Evolutionary conservation across 2,113 vertebrate genomes (phyloP), one percentile per base, ranked within the genome.

Genomic region (Dendropsophus ebraccatus): DNA sequence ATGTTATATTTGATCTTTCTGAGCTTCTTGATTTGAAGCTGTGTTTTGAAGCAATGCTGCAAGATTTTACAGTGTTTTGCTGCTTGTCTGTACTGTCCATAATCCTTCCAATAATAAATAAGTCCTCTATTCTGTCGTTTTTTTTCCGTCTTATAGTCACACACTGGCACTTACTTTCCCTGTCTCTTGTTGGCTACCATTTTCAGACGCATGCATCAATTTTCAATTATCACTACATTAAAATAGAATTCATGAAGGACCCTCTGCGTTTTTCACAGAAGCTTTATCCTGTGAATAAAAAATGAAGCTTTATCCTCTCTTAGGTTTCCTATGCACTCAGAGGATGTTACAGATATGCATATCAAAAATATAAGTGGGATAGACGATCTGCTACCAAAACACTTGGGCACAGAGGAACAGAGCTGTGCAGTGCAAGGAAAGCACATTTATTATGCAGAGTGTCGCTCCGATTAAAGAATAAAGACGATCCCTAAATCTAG

Each of bases 1-100:
- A 85, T 86, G 84, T 80, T 72, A 86, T 72, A 76, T 80, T 70
- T 80, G 84, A 79, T 85, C 76, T 72, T 80, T 50, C 69, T 60
- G 47, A 72, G 76, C 62, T 60, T 70, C 35, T 54, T 72, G 49
- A 72, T 72, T 58, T 67, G 49, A 80, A 65, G 83, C 45, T 77
- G 45, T 77, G 50, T 86, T 80, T 72, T 86, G 62, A 70, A 86
- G 84, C 62, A 11, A 35, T n/a, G 60, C 52, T 81, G 52, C 30
- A 60, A 81, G 62, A 47, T 73, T 69, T 81, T 81, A 67, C 72
- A 35, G 50, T 54, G 60, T 81, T 73, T 74, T 56, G 54, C 30
- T 41, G 50, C 79, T 56, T 62, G 28, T 58, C 77, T 81, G 54
- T 73, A 58, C 58, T 37, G 37, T 49, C 30, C 28, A 23, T 62